phyloP scores from a whole-genome alignment of 2,888 invertebrate genomes.

The Agrochola macilenta region DNA sequence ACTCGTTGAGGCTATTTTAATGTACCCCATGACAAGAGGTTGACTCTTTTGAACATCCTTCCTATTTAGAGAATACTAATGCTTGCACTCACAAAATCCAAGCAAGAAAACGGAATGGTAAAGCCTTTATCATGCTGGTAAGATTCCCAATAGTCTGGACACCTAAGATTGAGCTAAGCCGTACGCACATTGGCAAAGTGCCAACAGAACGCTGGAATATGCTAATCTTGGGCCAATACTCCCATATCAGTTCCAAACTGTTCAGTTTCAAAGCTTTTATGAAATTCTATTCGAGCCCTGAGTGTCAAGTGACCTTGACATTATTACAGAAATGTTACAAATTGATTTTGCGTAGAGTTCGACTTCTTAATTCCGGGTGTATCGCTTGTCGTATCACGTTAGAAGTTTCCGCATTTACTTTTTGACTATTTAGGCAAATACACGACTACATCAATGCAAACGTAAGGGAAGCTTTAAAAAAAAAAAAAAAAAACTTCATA shows the following conservation, averaged over 20 bases:
- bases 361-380: too few species aligned
- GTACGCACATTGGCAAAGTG: constrained; percentile 22
- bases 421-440: too few species aligned
- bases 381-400: too few species aligned
- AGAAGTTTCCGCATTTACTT: too few species aligned
- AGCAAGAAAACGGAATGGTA: constrained; percentile 1
- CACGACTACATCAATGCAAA: too few species aligned
- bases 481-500: too few species aligned
- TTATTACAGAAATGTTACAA: neutral
- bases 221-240: constrained; percentile 33
- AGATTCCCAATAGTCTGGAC: constrained; percentile 22
- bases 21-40: neutral
- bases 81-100: neutral
- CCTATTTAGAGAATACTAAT: neutral
- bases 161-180: constrained; percentile 20
- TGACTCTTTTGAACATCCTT: neutral
- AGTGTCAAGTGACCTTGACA: constrained; percentile 7
- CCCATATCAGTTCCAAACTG: constrained; percentile 34
- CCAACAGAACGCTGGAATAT: constrained; percentile 25
- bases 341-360: neutral
- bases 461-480: too few species aligned
- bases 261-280: constrained; percentile 27
- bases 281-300: neutral
- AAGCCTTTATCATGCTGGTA: neutral
- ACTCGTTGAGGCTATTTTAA: neutral